Evolutionary conservation across 2,113 vertebrate species (phyloP), one percentile per base, ranked within the genome.

Genomic region (Nerophis ophidion): DNA sequence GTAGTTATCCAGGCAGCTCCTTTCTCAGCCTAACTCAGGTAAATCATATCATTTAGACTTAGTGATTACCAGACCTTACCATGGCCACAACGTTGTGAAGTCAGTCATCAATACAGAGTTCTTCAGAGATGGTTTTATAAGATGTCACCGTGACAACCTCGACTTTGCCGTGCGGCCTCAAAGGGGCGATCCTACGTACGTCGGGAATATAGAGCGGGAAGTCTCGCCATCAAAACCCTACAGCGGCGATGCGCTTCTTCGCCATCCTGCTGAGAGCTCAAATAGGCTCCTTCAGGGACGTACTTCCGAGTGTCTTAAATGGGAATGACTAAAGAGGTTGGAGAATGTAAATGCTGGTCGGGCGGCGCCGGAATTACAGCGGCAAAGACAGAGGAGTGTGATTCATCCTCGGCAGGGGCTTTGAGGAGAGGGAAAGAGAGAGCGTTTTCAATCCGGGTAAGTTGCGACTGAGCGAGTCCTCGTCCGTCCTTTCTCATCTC

Each of bases 391-490:
- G 52, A n/a, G 40, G 7, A 5, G 44, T 35, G 12, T 48, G 61
- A 58, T 61, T 73, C 45, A 40, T 56, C 47, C 49, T 48, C 54
- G 56, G 36, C 11, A 26, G 46, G 52, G 52, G 54, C 52, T 26
- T 19, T 34, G 57, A 15, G 14, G 44, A 75, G 52, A 56, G 36
- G 26, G 46, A 53, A 19, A 17, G 38, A 5, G 4, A 17, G n/a
- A 42, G 38, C n/a, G 4, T 69, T 49, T 46, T 62, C 66, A 77
- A 26, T 76, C 76, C 76, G 64, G 71, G 72, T 67, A 61, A 72
- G 46, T 38, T 35, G 38, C 57, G 70, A 57, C 52, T 57, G 47
- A 26, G 42, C 47, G 60, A 80, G 67, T 77, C 71, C 72, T 56
- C 38, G 5, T 44, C 10, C 40, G 5, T 7, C 46, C 65, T 72